phyloP scores from a whole-genome alignment of 2,888 invertebrate genomes.

The Parelbella ahira region DNA sequence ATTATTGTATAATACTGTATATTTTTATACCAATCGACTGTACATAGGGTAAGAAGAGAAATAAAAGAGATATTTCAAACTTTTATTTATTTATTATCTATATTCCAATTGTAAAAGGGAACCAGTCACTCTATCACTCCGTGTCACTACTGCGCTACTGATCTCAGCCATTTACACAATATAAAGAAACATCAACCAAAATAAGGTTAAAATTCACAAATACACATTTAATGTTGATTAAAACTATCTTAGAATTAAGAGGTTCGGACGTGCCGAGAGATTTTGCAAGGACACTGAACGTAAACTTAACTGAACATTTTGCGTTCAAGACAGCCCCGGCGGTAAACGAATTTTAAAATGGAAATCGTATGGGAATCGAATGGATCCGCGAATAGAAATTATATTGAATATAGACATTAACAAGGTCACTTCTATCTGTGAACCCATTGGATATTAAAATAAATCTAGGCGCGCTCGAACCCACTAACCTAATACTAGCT shows the following conservation, averaged over 20 bases:
- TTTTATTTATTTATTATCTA: conserved; percentile 77
- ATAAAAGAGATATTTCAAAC: conserved; percentile 57
- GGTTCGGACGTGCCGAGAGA: conserved; percentile 54
- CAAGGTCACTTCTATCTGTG: conserved; percentile 39
- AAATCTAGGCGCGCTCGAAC: conserved; percentile 48
- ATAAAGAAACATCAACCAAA: conserved; percentile 77
- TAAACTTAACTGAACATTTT: conserved; percentile 26
- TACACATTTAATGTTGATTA: conserved; percentile 79
- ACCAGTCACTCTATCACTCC: conserved; percentile 76
- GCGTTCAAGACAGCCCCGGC: conserved; percentile 29
- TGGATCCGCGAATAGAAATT: conserved; percentile 37
- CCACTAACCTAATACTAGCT: conserved; percentile 45
- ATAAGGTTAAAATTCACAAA: conserved; percentile 77
- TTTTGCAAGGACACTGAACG: conserved; percentile 30
- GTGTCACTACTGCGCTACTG: conserved; percentile 72
- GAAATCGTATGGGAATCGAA: conserved; percentile 27
- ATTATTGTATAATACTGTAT: conserved; percentile 61
- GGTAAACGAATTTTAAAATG: conserved; percentile 23
- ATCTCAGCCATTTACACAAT: conserved; percentile 77
- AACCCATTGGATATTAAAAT: conserved; percentile 35
- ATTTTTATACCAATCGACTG: conserved; percentile 42
- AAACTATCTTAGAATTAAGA: conserved; percentile 59
- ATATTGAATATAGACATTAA: conserved; percentile 41
- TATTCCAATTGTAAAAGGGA: conserved; percentile 79
- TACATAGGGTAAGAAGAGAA: conserved; percentile 28